Evolutionary conservation across 2,888 invertebrate genomes (phyloP), one percentile per base, ranked within the genome.

Genomic region (Heteropelma amictum): DNA sequence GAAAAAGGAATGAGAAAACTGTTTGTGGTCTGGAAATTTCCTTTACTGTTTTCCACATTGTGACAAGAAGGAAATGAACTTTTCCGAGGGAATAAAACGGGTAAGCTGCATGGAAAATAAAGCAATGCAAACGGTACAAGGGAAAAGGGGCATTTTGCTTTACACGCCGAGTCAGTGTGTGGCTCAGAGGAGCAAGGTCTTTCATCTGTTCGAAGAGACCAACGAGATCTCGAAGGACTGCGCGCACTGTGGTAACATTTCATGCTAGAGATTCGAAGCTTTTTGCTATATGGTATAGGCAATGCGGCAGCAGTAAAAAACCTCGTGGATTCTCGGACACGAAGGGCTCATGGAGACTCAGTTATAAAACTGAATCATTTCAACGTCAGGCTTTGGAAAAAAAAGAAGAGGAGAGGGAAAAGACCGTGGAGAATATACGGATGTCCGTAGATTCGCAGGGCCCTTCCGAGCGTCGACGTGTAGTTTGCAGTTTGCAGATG

Each of bases 301-400:
- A 74, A 64, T 69, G 69, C 73, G 58, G 60, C 69, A 64, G 74
- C 63, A 65, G 73, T 74, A 69, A 69, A 74, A 56, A 14, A 54
- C 26, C 33, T 30, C 30, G 42, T 4, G 1, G 30, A 19, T 17
- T 10, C 12, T 26, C n/a, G 38, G 8, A 35, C 12, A 38, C 7
- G 19, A 33, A n/a, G 17, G 5, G 10, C 19, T 17, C 19, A 10
- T 8, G 19, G 23, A 10, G 26, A 35, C 5, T 60, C 53, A 19
- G 56, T 69, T 58, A 58, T 69, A 69, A 68, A 58, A 35, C 51
- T 73, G 68, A 51, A 58, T 64, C 40, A 56, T 42, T 63, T 26
- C 56, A 30, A 10, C 14, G 14, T 21, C 49, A 40, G 68, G 42
- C 49, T 51, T 53, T 12, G 30, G 42, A 65, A 60, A 47, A 60